Percentiles rank a stretch among this genome's conserved stretches.
Conservation (phyloP, 1,140 invertebrate genomes). For the Tetramorium alpestre region DNA sequence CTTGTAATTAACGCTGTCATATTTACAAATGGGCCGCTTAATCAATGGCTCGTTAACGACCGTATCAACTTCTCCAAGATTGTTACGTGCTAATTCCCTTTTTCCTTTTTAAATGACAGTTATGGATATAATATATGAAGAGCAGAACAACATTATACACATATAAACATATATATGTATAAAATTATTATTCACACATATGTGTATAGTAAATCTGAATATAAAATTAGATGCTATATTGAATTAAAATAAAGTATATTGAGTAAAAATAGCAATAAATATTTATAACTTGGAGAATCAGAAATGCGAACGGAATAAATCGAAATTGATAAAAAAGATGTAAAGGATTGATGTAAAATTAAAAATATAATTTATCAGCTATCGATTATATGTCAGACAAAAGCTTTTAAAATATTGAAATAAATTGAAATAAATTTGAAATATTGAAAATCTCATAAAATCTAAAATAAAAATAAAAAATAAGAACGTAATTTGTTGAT, state of each 20-base stretch:
- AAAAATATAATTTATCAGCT: constrained; percentile 4
- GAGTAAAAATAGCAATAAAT: not conserved
- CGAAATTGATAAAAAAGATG: not conserved
- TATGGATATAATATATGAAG: not conserved
- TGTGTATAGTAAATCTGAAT: not conserved
- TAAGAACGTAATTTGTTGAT: too few relatives aligned
- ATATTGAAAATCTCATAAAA: not conserved
- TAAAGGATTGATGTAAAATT: not conserved
- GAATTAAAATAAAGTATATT: not conserved
- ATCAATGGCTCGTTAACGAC: constrained; percentile 54
- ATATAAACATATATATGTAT: not conserved
- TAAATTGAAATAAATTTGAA: not conserved
- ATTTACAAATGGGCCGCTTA: constrained; percentile 53
- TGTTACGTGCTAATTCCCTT: constrained; percentile 11
- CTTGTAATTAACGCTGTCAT: constrained; percentile 54
- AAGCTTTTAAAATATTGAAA: not conserved
- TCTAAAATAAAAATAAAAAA: not conserved
- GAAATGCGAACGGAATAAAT: not conserved
- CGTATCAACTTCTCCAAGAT: constrained; percentile 27
- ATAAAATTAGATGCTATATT: not conserved
- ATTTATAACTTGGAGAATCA: not conserved
- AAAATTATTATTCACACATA: not conserved
- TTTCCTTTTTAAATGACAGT: not conserved
- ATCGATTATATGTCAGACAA: not conserved
- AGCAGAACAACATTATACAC: not conserved